These are phyloP conservation scores for Hippocampus barbouri DNA, from an alignment of 2,113 vertebrate species.

Conservation along the genomic window DNA sequence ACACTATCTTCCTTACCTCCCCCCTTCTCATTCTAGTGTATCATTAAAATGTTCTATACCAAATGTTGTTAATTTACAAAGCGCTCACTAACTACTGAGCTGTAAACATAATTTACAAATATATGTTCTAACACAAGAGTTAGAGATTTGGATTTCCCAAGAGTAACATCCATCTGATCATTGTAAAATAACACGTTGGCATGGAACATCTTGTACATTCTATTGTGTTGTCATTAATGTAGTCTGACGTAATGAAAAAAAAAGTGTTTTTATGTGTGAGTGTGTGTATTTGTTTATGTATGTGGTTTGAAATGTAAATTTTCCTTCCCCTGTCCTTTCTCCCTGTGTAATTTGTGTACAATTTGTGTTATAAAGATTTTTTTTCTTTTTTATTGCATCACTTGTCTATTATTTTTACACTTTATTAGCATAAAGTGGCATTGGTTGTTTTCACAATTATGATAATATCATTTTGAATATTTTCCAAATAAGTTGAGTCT, in stretches of 20 bases:
- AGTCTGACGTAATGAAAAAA: slow-evolving; percentile 7
- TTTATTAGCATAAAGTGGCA: background rate
- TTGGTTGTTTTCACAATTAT: background rate
- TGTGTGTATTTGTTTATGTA: background rate
- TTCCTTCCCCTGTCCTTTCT: slow-evolving; percentile 17
- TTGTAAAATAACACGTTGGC: slow-evolving; percentile 76
- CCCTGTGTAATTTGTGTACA: slow-evolving; percentile 10
- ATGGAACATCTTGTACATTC: slow-evolving; percentile 64
- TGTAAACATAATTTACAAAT: background rate
- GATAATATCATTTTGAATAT: background rate
- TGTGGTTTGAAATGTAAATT: slow-evolving; percentile 19
- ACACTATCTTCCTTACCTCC: background rate
- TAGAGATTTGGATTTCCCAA: slow-evolving; percentile 23
- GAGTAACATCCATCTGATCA: slow-evolving; percentile 33
- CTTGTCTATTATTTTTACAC: slow-evolving; percentile 1
- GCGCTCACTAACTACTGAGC: background rate
- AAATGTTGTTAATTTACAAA: slow-evolving; percentile 76
- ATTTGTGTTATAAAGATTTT: slow-evolving; percentile 6
- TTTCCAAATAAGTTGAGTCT: background rate
- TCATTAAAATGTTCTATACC: slow-evolving; percentile 69
- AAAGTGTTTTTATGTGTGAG: background rate
- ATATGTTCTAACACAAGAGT: background rate
- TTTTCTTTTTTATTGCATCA: background rate
- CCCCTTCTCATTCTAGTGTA: slow-evolving; percentile 41
- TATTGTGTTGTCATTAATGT: slow-evolving; percentile 28